These are phyloP conservation scores for Lepus townsendii DNA, from an alignment of 2,797 vertebrate species.

Conservation along the genomic window DNA sequence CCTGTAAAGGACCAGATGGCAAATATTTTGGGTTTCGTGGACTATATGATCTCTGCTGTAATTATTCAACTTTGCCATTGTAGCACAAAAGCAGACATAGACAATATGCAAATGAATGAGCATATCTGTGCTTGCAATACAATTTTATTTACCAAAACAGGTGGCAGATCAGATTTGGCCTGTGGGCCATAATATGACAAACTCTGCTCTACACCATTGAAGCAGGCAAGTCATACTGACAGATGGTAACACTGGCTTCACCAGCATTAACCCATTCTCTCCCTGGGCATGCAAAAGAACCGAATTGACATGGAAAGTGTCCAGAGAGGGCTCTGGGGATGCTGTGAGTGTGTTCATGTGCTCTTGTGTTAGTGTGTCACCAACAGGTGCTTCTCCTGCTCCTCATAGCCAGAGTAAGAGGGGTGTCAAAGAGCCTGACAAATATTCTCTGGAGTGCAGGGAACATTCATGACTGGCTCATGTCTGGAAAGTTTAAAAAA, in stretches of 20 bases:
- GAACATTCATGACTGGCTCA: background rate
- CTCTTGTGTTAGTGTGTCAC: background rate
- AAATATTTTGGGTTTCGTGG: background rate
- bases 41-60: background rate
- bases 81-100: background rate
- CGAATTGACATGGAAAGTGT: background rate
- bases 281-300: background rate
- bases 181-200: background rate
- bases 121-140: background rate
- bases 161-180: background rate
- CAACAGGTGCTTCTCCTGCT: background rate
- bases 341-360: background rate
- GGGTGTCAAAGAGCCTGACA: background rate
- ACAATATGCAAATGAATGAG: background rate
- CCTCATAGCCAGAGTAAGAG: background rate
- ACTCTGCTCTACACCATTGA: background rate
- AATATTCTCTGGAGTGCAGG: background rate
- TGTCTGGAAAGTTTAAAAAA: background rate
- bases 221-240: background rate
- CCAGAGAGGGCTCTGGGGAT: background rate
- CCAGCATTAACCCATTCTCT: background rate
- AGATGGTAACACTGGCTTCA: background rate
- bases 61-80: background rate
- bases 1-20: background rate
- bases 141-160: constrained; percentile 8